phyloP scores from a whole-genome alignment of 2,888 invertebrate species.

The Plutella xylostella region DNA sequence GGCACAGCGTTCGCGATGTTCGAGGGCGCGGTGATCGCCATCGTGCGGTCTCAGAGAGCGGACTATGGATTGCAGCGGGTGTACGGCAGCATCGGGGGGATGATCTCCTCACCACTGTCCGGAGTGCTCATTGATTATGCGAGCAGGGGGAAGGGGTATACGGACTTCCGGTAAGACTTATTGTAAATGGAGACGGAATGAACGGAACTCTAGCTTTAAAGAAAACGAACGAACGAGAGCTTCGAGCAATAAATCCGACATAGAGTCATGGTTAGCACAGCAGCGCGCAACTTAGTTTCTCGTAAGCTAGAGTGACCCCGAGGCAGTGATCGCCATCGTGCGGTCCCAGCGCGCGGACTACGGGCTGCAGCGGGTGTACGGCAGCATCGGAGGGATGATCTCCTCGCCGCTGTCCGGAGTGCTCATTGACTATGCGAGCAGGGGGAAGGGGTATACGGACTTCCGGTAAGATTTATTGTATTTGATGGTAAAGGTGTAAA shows the following conservation, averaged over 20 bases:
- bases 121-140: conserved; percentile 80
- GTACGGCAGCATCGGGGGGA: conserved; percentile 81
- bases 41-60: conserved; percentile 78
- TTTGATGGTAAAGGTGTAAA: too few species aligned
- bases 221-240: too few species aligned
- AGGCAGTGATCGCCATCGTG: conserved; percentile 81
- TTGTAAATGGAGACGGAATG: too few species aligned
- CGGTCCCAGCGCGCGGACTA: conserved; percentile 82
- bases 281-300: too few species aligned
- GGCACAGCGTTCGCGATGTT: conserved; percentile 85
- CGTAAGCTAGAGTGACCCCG: too few species aligned
- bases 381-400: conserved; percentile 82
- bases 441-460: conserved; percentile 77
- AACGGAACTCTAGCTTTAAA: too few species aligned
- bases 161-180: conserved; percentile 78
- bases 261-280: too few species aligned
- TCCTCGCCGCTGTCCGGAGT: conserved; percentile 82
- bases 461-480: too few species aligned
- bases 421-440: conserved; percentile 80
- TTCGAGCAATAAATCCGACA: too few species aligned
- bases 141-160: conserved; percentile 76
- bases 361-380: conserved; percentile 81
- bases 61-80: conserved; percentile 83
- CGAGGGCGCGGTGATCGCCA: conserved; percentile 83
- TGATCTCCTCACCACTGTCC: conserved; percentile 83